These are phyloP conservation scores for Eupithecia exiguata DNA, from an alignment of 2,888 invertebrate genomes.

Conservation along the genomic window DNA sequence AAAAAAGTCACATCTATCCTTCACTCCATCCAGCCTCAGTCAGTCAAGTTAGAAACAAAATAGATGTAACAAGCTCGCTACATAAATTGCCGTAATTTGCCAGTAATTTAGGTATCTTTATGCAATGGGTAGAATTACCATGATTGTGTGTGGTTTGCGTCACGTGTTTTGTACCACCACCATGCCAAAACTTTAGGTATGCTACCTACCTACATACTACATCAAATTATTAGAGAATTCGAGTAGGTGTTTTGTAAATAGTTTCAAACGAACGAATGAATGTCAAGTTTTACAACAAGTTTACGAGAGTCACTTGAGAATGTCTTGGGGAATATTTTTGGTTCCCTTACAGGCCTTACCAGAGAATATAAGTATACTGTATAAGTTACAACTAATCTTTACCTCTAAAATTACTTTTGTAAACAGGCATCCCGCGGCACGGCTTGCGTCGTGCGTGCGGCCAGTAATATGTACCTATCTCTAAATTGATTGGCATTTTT, in stretches of 20 bases:
- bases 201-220: too few relatives aligned
- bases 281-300: not conserved
- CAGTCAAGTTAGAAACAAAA: not conserved
- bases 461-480: too few relatives aligned
- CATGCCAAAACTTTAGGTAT: not conserved
- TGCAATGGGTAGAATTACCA: not conserved
- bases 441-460: too few relatives aligned
- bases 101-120: not conserved
- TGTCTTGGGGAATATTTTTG: too few relatives aligned
- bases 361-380: too few relatives aligned
- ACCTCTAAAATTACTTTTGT: too few relatives aligned
- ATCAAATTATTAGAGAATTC: not conserved
- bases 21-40: not conserved
- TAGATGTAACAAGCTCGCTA: not conserved
- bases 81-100: constrained; percentile 8
- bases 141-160: not conserved
- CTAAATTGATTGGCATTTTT: too few relatives aligned
- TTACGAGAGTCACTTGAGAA: not conserved
- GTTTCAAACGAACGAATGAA: not conserved
- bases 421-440: too few relatives aligned
- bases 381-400: too few relatives aligned
- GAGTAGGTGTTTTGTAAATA: not conserved
- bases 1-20: not conserved
- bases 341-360: too few relatives aligned
- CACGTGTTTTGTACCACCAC: not conserved